phyloP scores from a whole-genome alignment of 2,113 vertebrate species.

The Podarcis cretensis region DNA sequence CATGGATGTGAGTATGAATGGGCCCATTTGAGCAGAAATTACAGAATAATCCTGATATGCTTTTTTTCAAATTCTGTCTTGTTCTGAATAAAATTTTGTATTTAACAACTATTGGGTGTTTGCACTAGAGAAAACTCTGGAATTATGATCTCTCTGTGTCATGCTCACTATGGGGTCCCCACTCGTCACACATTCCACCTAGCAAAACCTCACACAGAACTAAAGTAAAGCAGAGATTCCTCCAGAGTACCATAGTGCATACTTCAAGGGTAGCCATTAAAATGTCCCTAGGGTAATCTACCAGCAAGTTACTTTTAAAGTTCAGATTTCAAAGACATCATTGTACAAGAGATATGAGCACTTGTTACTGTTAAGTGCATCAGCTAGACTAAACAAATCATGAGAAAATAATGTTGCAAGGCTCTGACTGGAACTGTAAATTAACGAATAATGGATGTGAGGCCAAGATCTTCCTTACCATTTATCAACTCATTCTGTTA shows the following conservation, averaged over 20 bases:
- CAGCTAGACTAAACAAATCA: conserved; percentile 59
- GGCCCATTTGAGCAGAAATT: background rate
- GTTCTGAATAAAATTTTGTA: background rate
- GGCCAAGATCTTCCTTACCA: conserved; percentile 44
- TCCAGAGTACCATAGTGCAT: background rate
- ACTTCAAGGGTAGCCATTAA: conserved; percentile 9
- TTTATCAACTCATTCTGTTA: background rate
- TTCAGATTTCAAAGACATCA: conserved; percentile 38
- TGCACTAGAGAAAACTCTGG: background rate
- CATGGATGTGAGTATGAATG: too few species aligned
- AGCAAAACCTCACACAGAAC: background rate
- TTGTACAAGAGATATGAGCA: conserved; percentile 5
- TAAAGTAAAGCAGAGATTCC: background rate
- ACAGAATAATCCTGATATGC: background rate
- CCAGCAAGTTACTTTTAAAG: conserved; percentile 16
- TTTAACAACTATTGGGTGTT: background rate
- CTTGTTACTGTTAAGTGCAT: conserved; percentile 43
- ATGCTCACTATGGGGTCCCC: background rate
- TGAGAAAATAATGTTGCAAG: conserved; percentile 39
- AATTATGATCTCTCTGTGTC: background rate
- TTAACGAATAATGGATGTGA: conserved; percentile 38
- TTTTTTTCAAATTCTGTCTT: background rate
- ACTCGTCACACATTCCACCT: background rate
- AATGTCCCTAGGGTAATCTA: background rate
- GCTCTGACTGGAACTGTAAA: conserved; percentile 47